Conservation (phyloP, 2,888 invertebrate genomes). For the Nomada ruficornis region DNA sequence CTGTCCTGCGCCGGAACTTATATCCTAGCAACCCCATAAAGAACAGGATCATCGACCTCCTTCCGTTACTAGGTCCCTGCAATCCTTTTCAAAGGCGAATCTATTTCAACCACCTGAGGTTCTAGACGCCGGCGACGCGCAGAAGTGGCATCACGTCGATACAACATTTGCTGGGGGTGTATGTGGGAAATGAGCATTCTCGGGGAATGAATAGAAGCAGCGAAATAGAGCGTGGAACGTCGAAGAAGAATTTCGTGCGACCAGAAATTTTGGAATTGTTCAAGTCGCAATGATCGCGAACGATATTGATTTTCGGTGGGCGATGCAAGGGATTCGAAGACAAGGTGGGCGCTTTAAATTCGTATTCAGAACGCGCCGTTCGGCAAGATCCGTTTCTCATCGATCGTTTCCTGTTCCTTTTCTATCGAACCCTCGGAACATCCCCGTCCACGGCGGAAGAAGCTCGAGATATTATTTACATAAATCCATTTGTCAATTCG, state of each 20-base stretch:
- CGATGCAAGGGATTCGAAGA: too few relatives aligned
- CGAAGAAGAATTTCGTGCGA: not conserved
- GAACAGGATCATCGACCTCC: conserved; percentile 67
- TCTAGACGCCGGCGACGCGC: not conserved
- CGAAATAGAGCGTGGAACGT: too few relatives aligned
- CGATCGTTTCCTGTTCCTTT: not conserved
- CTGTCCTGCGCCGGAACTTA: conserved; percentile 63
- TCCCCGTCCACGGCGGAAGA: not conserved
- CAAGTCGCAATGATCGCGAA: not conserved
- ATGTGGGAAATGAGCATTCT: not conserved
- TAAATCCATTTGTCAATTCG: conserved; percentile 22
- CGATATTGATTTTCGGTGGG: not conserved
- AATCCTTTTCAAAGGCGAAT: conserved; percentile 34
- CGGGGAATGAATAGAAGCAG: too few relatives aligned
- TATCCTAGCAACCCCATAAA: conserved; percentile 64
- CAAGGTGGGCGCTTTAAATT: not conserved
- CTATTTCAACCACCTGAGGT: conserved; percentile 43
- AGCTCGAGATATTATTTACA: conserved; percentile 30
- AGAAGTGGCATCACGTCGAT: not conserved
- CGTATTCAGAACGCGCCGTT: conserved; percentile 12
- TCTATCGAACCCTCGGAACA: not conserved
- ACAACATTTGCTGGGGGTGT: not conserved
- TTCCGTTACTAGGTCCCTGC: conserved; percentile 25
- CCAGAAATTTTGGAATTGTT: not conserved
- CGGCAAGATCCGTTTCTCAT: conserved; percentile 9